phyloP scores from a whole-genome alignment of 2,113 vertebrate genomes.

The Limnothrissa miodon region DNA sequence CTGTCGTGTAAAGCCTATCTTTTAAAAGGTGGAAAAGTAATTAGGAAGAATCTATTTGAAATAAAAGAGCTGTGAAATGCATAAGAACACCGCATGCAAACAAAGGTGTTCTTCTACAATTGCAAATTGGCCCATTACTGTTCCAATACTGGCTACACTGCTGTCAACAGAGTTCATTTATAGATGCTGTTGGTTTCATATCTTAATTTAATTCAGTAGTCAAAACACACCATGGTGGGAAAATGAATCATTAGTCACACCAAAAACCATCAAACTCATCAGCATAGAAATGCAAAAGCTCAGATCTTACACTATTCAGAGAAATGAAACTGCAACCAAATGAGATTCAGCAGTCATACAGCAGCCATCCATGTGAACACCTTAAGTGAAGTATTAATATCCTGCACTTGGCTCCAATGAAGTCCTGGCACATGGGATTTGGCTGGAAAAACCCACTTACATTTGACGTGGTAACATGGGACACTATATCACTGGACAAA shows the following conservation, averaged over 20 bases:
- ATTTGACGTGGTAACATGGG: constrained; percentile 19
- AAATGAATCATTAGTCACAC: neutral
- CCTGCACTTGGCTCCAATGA: neutral
- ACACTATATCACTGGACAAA: constrained; percentile 15
- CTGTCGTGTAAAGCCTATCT: constrained; percentile 40
- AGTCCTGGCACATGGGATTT: neutral
- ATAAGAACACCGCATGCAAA: neutral
- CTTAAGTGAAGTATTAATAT: neutral
- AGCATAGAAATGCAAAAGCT: neutral
- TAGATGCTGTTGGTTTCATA: neutral
- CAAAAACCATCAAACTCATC: neutral
- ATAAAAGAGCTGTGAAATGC: constrained; percentile 18
- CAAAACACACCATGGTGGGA: neutral
- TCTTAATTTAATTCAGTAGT: neutral
- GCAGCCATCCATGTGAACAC: neutral
- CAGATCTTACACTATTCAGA: neutral
- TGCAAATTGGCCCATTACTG: neutral
- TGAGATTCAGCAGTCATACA: neutral
- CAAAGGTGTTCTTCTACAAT: neutral
- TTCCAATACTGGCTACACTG: neutral
- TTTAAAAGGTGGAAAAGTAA: constrained; percentile 63
- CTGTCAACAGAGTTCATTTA: neutral
- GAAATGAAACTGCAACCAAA: neutral
- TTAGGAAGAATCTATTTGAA: constrained; percentile 57
- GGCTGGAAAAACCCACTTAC: constrained; percentile 13